phyloP scores from a whole-genome alignment of 2,888 invertebrate species.

The Phragmatobia fuliginosa region DNA sequence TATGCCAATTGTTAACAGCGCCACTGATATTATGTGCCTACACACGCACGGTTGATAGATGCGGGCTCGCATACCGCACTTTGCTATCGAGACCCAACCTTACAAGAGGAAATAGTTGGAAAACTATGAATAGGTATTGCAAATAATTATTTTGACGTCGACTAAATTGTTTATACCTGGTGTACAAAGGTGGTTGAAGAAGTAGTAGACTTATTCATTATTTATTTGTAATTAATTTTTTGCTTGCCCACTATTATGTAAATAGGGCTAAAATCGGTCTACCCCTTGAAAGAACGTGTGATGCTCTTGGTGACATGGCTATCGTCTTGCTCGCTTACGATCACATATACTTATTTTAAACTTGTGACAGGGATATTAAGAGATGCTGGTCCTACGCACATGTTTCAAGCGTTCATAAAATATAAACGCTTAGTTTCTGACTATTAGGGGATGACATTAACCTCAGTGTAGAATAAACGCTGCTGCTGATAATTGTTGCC shows the following conservation, averaged over 20 bases:
- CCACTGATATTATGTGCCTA: neutral
- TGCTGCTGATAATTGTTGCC: neutral
- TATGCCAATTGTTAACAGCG: neutral
- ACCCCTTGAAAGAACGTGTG: no score
- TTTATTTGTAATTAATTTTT: no score
- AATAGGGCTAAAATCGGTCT: no score
- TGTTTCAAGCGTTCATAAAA: neutral
- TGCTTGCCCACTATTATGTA: no score
- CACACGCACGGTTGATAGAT: conserved; percentile 1
- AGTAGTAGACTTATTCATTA: neutral
- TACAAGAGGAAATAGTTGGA: conserved; percentile 16
- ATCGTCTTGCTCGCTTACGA: no score
- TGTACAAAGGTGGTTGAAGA: neutral
- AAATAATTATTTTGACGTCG: neutral
- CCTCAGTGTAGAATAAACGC: neutral
- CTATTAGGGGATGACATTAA: neutral
- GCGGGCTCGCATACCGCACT: conserved; percentile 16
- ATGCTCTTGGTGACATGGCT: no score
- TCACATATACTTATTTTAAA: neutral
- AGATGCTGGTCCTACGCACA: neutral
- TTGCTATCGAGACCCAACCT: conserved; percentile 1
- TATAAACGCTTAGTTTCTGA: neutral
- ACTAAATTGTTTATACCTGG: neutral
- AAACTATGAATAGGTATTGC: conserved; percentile 10
- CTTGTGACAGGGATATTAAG: neutral